Percentiles rank a stretch among this genome's conserved stretches.
Evolutionary conservation across 2,888 invertebrate species (phyloP).

Genomic region (Drosophila mayaguana): DNA sequence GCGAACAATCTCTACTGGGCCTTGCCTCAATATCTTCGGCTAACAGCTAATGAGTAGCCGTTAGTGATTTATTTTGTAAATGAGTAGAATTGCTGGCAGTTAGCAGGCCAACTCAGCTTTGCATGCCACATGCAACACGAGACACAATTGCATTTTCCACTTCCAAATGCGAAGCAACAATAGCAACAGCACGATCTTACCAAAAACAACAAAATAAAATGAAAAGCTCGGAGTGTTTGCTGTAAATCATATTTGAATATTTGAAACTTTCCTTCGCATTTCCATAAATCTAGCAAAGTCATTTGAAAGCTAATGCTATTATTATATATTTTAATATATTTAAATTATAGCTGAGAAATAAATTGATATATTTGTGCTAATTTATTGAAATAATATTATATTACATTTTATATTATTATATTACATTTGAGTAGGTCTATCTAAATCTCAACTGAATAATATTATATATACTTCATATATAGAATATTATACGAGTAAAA

Average conservation of each 20-base stretch:
- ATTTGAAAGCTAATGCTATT: no score
- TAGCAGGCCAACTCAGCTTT: constrained; percentile 59
- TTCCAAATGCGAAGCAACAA: constrained; percentile 16
- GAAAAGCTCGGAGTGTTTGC: not conserved
- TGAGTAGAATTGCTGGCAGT: constrained; percentile 77
- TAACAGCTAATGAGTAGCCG: constrained; percentile 82
- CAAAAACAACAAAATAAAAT: not conserved
- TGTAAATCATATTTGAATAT: constrained; percentile 13
- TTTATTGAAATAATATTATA: not conserved
- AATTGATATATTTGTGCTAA: no score
- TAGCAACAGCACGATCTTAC: constrained; percentile 16
- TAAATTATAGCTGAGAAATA: not conserved
- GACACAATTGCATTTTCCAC: constrained; percentile 34
- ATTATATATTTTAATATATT: no score
- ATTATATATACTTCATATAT: no score
- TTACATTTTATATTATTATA: no score
- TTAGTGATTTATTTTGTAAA: constrained; percentile 80
- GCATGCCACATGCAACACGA: constrained; percentile 78
- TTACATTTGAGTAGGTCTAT: no score
- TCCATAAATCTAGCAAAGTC: not conserved
- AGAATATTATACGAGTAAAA: no score
- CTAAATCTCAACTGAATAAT: no score
- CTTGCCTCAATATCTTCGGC: constrained; percentile 69
- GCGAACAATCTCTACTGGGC: constrained; percentile 66
- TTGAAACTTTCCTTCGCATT: not conserved